Evolutionary conservation across 2,888 invertebrate genomes (phyloP), one percentile per base, ranked within the genome.

Genomic region (Leptopilina syphax): DNA sequence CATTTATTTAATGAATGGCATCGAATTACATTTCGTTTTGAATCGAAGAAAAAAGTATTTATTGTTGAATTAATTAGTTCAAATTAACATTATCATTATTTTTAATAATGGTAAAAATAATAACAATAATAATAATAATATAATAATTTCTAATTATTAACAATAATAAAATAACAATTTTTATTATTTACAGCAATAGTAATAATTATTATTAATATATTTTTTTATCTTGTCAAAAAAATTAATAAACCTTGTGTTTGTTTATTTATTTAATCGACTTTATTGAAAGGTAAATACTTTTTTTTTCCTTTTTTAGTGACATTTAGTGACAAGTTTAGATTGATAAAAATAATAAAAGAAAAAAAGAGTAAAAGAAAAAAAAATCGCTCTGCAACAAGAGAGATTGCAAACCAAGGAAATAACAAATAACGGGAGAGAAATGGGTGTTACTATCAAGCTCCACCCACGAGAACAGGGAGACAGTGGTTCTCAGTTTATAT

Each of bases 361-460:
- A 34, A 34, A 34, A 34, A 34, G 34, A 34, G 34, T 34, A 34
- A 34, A 34, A 2, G 3, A 34, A 34, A 50, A 63, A 63, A 8
- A 2, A 18, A 18, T 18, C 9, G 18, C 24, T 9, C 8, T 18
- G 63, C 60, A 12, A 63, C 34, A 24, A 7, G 7, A 63, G 63
- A 63, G 24, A 9, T 63, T 63, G 63, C 18, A 63, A 18, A 63
- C 18, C 18, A 63, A 63, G 65, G 34, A 65, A 65, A 27, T 65
- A 8, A 63, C 63, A 65, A 65, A 27, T 65, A 8, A 63, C 63
- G 65, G 7, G n/a, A 41, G 66, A 7, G 66, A 27, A 70, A 27
- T 73, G 73, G 73, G 73, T 73, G 73, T 73, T 73, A 8, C 73
- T 73, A 70, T 70, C 34, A 9, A 57, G 73, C 57, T 57, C 54